Base-by-base conservation (phyloP, 2,113 vertebrate species). In the Haemorhous mexicanus region DNA sequence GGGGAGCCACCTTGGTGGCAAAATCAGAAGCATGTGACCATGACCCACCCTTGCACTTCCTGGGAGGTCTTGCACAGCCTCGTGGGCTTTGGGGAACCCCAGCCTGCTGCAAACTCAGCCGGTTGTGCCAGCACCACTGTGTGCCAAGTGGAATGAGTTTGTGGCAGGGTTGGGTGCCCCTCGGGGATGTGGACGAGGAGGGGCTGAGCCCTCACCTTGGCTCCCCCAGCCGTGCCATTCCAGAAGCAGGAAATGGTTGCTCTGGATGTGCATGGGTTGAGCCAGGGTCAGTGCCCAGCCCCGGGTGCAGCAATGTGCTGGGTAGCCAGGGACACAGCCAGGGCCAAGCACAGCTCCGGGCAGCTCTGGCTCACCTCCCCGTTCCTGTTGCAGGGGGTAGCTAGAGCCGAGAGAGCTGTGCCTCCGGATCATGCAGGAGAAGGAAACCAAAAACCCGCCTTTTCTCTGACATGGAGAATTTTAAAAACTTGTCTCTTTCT, bases 401-500 rank as follows among this genome's bases (percentile, higher is more conserved):
- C 68, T n/a, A 52, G 55, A 87, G 77, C 81, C 2, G 0, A 50
- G 66, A 2, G 2, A 92, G 66, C 89, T 33, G 82, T 50, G 73
- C 75, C 41, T 52, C 49, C 3, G 15, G 50, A 28, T 74, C 84
- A 20, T 1, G 1, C 49, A 75, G 64, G 43, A 91, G 32, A 67
- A 92, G 56, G 63, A 90, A 85, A 76, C 33, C 4, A 15, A 28
- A 64, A 39, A 16, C 44, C 14, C 1, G 1, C 76, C 56, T 94
- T 77, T 91, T 74, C 69, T 92, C 24, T 91, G 21, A 82, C 16
- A 1, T 69, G 81, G 90, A 96, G 95, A 70, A 73, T 95, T 93
- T 97, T 92, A 96, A 97, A 96, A 97, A 91, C 92, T 91, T 96
- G 75, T 97, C 91, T 96, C 87, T 97, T 97, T 96, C 94, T 97